Evolutionary conservation across 2,113 vertebrate species (phyloP).

Genomic region (Trematomus loennbergii): DNA sequence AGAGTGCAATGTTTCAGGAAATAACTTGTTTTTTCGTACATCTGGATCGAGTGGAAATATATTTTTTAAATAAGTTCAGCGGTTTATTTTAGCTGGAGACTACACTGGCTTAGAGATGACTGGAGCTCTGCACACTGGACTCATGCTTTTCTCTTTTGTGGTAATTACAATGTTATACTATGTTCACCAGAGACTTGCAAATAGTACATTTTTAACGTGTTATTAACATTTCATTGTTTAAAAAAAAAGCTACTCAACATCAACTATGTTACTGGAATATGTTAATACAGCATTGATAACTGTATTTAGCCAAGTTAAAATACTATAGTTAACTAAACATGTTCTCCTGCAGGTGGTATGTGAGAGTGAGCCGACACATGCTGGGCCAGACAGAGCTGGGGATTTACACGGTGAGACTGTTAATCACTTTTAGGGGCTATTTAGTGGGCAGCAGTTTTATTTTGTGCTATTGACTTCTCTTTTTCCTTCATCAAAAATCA

Average conservation of each 20-base stretch:
- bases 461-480: neutral
- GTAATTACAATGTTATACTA: constrained; percentile 58
- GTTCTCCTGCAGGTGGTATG: constrained; percentile 67
- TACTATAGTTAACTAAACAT: neutral
- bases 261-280: neutral
- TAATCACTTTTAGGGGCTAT: constrained; percentile 17
- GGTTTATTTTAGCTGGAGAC: constrained; percentile 37
- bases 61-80: constrained; percentile 13
- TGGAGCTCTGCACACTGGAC: constrained; percentile 52
- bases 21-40: neutral
- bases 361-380: constrained; percentile 69
- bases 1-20: neutral
- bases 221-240: neutral
- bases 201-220: neutral
- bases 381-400: constrained; percentile 45
- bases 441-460: neutral
- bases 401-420: constrained; percentile 71
- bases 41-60: constrained; percentile 3
- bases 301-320: neutral
- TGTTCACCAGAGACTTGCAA: neutral
- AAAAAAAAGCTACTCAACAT: neutral
- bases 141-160: constrained; percentile 63
- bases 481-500: neutral
- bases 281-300: neutral
- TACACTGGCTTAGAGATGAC: constrained; percentile 63